A percentile compares a stretch with the other conserved stretches of the same genome.
phyloP scores from a whole-genome alignment of 2,888 invertebrate species.

The Pterostichus niger region DNA sequence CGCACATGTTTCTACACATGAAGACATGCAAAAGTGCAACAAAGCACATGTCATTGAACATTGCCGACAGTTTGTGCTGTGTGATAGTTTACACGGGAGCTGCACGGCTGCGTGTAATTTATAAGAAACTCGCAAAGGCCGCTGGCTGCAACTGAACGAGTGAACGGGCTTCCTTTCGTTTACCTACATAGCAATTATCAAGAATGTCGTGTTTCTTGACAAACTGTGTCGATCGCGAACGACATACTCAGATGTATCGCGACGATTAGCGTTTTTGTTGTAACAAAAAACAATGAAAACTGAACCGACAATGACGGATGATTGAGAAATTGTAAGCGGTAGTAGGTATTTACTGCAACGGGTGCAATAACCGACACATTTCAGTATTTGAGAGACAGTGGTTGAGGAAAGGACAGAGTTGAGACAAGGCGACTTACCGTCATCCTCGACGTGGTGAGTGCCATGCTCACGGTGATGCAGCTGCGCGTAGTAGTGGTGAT shows the following conservation, averaged over 20 bases:
- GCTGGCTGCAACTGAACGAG: constrained; percentile 1
- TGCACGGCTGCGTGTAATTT: not conserved
- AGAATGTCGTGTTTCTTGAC: constrained; percentile 51
- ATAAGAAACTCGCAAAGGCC: constrained; percentile 28
- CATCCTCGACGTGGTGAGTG: constrained; percentile 83
- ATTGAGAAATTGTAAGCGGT: constrained; percentile 60
- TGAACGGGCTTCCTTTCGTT: constrained; percentile 57
- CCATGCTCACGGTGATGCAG: constrained; percentile 84
- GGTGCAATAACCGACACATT: constrained; percentile 57
- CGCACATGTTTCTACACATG: too few relatives aligned
- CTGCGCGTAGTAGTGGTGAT: constrained; percentile 87
- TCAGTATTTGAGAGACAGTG: not conserved
- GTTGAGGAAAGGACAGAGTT: not conserved
- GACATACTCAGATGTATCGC: constrained; percentile 36
- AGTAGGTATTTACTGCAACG: constrained; percentile 42
- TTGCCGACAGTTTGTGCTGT: not conserved
- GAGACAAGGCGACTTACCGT: constrained; percentile 77
- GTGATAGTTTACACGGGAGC: constrained; percentile 1
- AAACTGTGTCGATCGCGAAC: constrained; percentile 41
- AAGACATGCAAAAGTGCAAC: too few relatives aligned
- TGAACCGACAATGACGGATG: constrained; percentile 7
- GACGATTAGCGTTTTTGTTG: constrained; percentile 17
- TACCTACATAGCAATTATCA: constrained; percentile 60
- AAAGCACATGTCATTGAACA: not conserved
- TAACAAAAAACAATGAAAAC: constrained; percentile 33